phyloP scores from a whole-genome alignment of 2,888 invertebrate species.

The Pachycephus smyrnensis region DNA sequence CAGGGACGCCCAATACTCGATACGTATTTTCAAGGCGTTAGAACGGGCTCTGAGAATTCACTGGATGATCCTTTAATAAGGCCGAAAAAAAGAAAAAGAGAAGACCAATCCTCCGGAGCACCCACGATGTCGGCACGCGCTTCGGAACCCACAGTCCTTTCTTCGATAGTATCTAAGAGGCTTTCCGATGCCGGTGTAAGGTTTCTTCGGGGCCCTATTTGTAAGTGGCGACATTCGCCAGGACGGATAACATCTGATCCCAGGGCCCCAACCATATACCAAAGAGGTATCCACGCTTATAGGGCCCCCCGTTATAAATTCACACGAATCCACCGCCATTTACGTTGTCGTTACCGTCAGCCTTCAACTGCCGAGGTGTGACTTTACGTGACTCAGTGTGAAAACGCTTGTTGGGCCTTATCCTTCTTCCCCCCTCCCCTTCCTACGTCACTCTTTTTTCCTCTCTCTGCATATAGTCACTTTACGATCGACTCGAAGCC shows the following conservation, averaged over 20 bases:
- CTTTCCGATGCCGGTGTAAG: slow-evolving; percentile 23
- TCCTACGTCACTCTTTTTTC: background rate
- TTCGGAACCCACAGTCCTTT: slow-evolving; percentile 26
- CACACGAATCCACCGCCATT: background rate
- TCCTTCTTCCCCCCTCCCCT: background rate
- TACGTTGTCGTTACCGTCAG: background rate
- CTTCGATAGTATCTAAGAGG: slow-evolving; percentile 52
- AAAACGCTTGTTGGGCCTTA: background rate
- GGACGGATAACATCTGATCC: slow-evolving; percentile 20
- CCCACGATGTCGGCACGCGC: slow-evolving; percentile 42
- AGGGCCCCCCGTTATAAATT: background rate
- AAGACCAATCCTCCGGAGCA: slow-evolving; percentile 12
- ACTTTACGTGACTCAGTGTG: background rate
- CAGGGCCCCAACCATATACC: background rate
- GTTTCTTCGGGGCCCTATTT: slow-evolving; percentile 59
- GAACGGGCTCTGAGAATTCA: background rate
- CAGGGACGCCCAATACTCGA: background rate
- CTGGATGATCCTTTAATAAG: background rate
- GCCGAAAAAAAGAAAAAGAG: background rate
- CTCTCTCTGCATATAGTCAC: background rate
- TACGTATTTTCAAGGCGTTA: background rate
- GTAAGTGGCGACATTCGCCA: slow-evolving; percentile 55
- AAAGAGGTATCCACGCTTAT: background rate
- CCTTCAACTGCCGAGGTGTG: background rate
- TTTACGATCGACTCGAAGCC: background rate